A percentile compares a stretch with the other conserved stretches of the same genome.
Conservation (phyloP, 2,888 invertebrate genomes). For the Latrodectus hesperus region DNA sequence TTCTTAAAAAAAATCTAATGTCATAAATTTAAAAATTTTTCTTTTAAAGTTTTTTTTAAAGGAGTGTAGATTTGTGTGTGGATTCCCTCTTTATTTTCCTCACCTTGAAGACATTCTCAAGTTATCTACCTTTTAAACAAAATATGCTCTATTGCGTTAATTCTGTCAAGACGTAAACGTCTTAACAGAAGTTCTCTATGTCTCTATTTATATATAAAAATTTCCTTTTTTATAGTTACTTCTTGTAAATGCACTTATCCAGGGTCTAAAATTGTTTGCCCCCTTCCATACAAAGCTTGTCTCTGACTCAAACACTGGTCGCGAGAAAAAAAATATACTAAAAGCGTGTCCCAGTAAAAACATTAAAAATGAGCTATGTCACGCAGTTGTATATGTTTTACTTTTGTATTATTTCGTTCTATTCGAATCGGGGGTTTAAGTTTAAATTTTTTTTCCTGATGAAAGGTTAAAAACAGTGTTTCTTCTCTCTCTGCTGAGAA, state of each 20-base stretch:
- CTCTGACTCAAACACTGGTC: constrained; percentile 22
- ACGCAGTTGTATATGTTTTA: constrained; percentile 38
- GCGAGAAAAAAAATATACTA: constrained; percentile 28
- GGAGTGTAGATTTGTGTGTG: no score
- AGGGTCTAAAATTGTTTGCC: constrained; percentile 8
- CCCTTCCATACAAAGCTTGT: neutral
- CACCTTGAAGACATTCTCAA: no score
- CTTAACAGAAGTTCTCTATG: no score
- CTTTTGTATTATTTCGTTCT: constrained; percentile 48
- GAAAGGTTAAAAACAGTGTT: constrained; percentile 50
- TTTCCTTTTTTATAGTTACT: constrained; percentile 15
- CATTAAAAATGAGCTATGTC: constrained; percentile 50
- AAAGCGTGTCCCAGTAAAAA: constrained; percentile 8
- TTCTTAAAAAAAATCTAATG: no score
- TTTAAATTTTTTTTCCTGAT: constrained; percentile 27
- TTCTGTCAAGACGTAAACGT: no score
- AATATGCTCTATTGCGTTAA: no score
- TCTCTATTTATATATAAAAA: neutral
- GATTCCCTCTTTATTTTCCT: no score
- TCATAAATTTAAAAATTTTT: no score
- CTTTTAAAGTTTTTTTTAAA: no score
- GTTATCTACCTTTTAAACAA: no score
- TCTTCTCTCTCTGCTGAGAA: constrained; percentile 7
- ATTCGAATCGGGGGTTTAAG: constrained; percentile 41
- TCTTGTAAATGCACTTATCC: constrained; percentile 39